phyloP scores from a whole-genome alignment of 2,888 invertebrate species.

The Helicoverpa assulta region DNA sequence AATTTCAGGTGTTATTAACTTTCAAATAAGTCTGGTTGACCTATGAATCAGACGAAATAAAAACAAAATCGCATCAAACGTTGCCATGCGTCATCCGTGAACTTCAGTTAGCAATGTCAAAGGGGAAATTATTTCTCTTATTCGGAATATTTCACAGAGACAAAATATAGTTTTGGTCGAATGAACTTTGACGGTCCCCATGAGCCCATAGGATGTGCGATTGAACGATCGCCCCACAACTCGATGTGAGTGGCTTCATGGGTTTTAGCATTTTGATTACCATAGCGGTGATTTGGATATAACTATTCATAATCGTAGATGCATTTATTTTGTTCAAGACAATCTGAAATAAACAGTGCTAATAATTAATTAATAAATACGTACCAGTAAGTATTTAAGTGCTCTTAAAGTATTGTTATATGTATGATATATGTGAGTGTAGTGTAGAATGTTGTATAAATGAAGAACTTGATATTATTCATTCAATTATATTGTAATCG shows the following conservation, averaged over 20 bases:
- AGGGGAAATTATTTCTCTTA: slow-evolving; percentile 50
- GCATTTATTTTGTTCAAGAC: not conserved
- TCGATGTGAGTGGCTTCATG: slow-evolving; percentile 68
- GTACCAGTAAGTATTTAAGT: not conserved
- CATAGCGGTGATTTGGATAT: slow-evolving; percentile 63
- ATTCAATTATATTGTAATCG: slow-evolving; percentile 69
- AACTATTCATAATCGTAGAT: slow-evolving; percentile 5
- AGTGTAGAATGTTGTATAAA: not conserved
- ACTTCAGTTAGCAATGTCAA: slow-evolving; percentile 27
- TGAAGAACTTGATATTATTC: slow-evolving; percentile 18
- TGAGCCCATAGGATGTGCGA: slow-evolving; percentile 80
- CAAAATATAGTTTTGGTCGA: slow-evolving; percentile 73
- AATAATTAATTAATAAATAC: not conserved
- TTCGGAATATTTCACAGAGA: slow-evolving; percentile 63
- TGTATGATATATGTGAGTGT: not conserved
- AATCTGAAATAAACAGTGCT: not conserved
- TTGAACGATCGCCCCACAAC: slow-evolving; percentile 71
- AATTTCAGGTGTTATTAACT: not conserved
- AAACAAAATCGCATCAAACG: slow-evolving; percentile 8
- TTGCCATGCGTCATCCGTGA: not conserved
- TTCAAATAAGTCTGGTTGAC: not conserved
- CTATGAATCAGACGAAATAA: slow-evolving; percentile 4
- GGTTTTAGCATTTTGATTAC: slow-evolving; percentile 69
- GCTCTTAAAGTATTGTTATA: not conserved
- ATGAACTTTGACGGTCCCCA: slow-evolving; percentile 69